Evolutionary conservation across 2,797 vertebrate genomes (phyloP).

Genomic region (Chelon auratus): DNA sequence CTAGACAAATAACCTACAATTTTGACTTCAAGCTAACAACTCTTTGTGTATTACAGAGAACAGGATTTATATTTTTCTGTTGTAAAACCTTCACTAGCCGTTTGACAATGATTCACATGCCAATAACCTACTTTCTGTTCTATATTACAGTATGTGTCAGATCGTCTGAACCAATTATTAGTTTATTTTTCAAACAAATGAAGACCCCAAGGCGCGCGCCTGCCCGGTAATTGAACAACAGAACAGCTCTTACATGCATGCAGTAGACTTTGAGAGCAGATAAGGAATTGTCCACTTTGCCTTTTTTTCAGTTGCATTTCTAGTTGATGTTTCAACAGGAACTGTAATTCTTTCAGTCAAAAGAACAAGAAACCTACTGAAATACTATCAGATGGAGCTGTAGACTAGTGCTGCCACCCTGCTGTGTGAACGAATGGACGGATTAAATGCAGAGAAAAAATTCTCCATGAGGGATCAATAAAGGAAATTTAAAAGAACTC

Average conservation of each 20-base stretch:
- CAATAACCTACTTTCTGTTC: conserved; percentile 22
- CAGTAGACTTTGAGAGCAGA: not conserved
- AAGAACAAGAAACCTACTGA: not conserved
- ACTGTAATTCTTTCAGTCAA: not conserved
- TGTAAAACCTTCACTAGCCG: conserved; percentile 34
- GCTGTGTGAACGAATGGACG: not conserved
- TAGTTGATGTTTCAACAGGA: not conserved
- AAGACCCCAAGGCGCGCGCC: not conserved
- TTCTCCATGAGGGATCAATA: no score
- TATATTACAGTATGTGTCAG: conserved; percentile 24
- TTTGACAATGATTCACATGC: conserved; percentile 14
- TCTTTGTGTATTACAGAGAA: conserved; percentile 23
- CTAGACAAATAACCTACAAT: conserved; percentile 61
- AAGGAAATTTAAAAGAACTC: not conserved
- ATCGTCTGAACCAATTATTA: conserved; percentile 19
- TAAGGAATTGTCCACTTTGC: not conserved
- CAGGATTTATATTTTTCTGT: conserved; percentile 51
- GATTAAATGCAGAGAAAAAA: no score
- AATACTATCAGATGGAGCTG: not conserved
- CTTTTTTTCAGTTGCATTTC: not conserved
- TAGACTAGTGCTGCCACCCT: no score
- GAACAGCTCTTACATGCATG: conserved; percentile 2
- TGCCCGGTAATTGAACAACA: conserved; percentile 21
- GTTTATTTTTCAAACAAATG: conserved; percentile 36
- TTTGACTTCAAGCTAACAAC: conserved; percentile 47